Evolutionary conservation across 2,797 vertebrate genomes (phyloP), one percentile per base, ranked within the genome.

Genomic region (Cyclopterus lumpus): DNA sequence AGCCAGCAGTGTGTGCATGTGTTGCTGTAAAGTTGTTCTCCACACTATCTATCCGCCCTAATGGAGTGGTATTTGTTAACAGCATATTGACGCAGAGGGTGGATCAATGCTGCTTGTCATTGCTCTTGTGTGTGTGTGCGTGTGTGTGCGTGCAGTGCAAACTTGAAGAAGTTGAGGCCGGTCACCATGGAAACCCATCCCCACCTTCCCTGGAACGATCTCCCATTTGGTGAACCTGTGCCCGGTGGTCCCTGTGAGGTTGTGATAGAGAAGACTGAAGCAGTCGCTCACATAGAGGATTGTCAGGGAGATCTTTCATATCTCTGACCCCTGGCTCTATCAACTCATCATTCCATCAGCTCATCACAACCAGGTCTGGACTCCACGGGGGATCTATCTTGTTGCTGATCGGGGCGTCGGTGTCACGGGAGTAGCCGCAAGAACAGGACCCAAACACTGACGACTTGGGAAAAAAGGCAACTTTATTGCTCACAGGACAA

Each of bases 141-240:
- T 28, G 26, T 28, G 26, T 67, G 15, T 34, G 51, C 48, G 22
- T 62, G 63, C 20, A 28, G 6, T 22, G 20, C 14, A 34, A 67
- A 66, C 71, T 67, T 65, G 58, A 76, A 73, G 49, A 82, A 57
- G 68, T 80, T 85, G 54, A 74, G 61, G 44, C 53, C 42, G 54
- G 87, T 89, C 72, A 70, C 85, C 81, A 86, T 87, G 79, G 85
- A 77, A 87, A 87, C 87, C 79, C 77, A 75, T 73, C 15, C 78
- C 72, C 67, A 26, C 64, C 63, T 3, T 36, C 34, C 34, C 66
- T 70, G 44, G 38, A 77, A 65, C 44, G 51, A 28, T 65, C 73
- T 79, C 42, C 46, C 62, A 51, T 60, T 79, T 64, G 67, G 48
- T 63, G 16, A 54, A 67, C 44, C 12, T 58, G 59, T 54, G 48